phyloP scores from a whole-genome alignment of 2,797 vertebrate species.

The Xerus rutilus region DNA sequence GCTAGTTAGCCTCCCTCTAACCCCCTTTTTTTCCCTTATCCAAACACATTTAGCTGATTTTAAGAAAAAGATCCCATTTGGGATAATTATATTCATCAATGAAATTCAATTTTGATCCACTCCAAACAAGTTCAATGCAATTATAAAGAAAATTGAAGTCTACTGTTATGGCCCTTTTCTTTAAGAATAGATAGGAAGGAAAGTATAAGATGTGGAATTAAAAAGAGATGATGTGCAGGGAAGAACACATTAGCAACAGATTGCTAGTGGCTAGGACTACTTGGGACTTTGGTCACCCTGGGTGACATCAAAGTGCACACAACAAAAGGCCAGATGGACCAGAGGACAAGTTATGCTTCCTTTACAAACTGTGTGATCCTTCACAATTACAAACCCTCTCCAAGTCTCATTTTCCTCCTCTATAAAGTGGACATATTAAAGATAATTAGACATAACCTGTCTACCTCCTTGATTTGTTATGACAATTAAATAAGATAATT shows the following conservation, averaged over 20 bases:
- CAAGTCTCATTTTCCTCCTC: neutral
- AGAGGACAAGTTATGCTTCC: neutral
- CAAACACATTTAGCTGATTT: neutral
- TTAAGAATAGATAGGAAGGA: conserved; percentile 2
- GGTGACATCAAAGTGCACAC: neutral
- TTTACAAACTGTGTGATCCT: neutral
- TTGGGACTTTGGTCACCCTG: neutral
- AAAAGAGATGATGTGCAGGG: neutral
- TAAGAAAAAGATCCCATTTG: conserved; percentile 45
- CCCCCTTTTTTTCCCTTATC: neutral
- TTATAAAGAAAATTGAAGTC: neutral
- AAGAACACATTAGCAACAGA: neutral
- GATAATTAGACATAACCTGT: neutral
- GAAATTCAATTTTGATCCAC: conserved; percentile 2
- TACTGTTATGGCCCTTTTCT: neutral
- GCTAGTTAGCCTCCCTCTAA: neutral
- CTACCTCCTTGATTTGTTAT: neutral
- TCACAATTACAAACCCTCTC: neutral
- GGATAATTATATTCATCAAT: neutral
- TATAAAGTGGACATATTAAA: conserved; percentile 9
- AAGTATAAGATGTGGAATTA: neutral
- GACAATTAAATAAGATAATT: neutral
- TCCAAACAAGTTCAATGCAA: neutral
- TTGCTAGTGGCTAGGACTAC: neutral
- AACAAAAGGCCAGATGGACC: neutral